Percentiles rank a stretch among this genome's conserved stretches.
Conservation (phyloP, 2,113 vertebrate genomes). For the Micronycteris hirsuta region DNA sequence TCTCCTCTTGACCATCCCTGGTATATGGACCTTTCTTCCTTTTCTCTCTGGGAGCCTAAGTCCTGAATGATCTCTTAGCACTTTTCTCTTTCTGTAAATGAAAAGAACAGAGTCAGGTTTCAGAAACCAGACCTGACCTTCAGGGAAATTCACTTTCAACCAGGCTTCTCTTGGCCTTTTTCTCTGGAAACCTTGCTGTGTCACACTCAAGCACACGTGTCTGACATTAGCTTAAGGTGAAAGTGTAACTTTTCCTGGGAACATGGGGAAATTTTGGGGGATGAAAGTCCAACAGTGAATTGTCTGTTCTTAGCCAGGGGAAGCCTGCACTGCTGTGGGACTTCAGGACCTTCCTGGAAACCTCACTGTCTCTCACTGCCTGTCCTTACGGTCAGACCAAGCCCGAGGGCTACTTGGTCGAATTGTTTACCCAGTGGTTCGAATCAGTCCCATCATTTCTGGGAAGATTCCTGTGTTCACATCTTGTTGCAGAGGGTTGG, state of each 20-base stretch:
- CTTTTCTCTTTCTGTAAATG: not conserved
- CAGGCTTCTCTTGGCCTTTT: not conserved
- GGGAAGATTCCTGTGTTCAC: not conserved
- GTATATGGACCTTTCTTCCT: not conserved
- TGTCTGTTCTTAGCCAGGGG: not conserved
- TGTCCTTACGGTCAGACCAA: not conserved
- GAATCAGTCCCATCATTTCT: not conserved
- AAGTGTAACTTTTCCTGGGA: not conserved
- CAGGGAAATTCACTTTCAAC: not conserved
- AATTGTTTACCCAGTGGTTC: not conserved
- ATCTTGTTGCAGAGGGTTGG: not conserved
- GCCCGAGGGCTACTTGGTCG: not conserved
- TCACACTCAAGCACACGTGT: not conserved
- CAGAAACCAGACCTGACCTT: not conserved
- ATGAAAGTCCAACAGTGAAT: not conserved
- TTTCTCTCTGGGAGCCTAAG: not conserved
- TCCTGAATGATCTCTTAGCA: not conserved
- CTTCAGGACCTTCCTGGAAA: not conserved
- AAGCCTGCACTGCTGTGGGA: not conserved
- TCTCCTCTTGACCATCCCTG: not conserved
- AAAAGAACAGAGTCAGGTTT: not conserved
- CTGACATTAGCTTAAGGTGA: not conserved
- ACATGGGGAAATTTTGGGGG: not conserved
- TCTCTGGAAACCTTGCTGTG: not conserved
- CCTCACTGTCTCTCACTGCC: not conserved